phyloP scores from a whole-genome alignment of 2,888 invertebrate species.

The Dysmachus trigonus region DNA sequence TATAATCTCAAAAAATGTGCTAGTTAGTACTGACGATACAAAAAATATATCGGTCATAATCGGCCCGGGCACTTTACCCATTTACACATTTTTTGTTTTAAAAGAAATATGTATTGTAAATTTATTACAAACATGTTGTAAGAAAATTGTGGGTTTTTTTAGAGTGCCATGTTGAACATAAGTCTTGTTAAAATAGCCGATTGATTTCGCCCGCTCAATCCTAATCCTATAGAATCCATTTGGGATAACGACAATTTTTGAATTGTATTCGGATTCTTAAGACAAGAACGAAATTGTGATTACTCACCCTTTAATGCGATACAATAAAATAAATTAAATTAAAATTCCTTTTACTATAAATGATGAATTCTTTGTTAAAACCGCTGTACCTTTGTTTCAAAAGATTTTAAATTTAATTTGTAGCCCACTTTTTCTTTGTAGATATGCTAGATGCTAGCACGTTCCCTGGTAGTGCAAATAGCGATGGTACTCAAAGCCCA shows the following conservation, averaged over 20 bases:
- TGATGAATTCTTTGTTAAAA: background rate
- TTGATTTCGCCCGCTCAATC: background rate
- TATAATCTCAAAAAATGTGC: too few species aligned
- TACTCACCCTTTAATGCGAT: background rate
- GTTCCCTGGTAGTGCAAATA: background rate
- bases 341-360: background rate
- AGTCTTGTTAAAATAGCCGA: too few species aligned
- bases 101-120: too few species aligned
- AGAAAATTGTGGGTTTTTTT: too few species aligned
- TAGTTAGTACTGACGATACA: too few species aligned
- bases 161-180: too few species aligned
- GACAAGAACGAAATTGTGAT: background rate
- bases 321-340: background rate
- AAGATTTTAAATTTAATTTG: background rate
- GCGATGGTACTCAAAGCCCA: background rate
- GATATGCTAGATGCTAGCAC: background rate
- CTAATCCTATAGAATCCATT: background rate
- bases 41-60: too few species aligned
- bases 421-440: background rate
- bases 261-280: background rate
- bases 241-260: background rate
- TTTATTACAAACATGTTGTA: too few species aligned
- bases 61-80: too few species aligned
- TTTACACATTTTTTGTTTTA: too few species aligned
- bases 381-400: background rate